Percentiles rank a stretch among this genome's conserved stretches.
Conservation (phyloP, 2,797 vertebrate species). For the Lutjanus argentimaculatus region DNA sequence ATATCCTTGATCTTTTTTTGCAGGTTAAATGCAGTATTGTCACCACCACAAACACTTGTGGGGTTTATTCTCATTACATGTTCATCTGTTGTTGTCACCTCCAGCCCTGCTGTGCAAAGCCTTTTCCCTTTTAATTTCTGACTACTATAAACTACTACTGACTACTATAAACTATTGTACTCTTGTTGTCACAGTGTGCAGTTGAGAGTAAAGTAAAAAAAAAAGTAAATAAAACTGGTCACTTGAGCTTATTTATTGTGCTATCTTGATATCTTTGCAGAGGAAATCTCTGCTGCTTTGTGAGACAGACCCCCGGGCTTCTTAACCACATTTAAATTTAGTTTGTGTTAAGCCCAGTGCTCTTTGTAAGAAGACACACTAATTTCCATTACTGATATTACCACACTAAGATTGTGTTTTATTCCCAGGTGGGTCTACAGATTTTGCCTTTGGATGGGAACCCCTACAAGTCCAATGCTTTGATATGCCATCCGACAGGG, state of each 20-base stretch:
- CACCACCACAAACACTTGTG: too few species aligned
- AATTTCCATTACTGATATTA: conserved; percentile 9
- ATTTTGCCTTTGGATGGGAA: conserved; percentile 95
- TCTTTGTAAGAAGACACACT: neutral
- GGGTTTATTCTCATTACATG: too few species aligned
- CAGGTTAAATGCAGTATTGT: too few species aligned
- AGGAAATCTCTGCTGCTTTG: neutral
- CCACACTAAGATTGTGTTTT: conserved; percentile 7
- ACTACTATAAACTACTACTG: too few species aligned
- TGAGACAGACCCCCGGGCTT: neutral
- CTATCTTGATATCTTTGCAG: neutral
- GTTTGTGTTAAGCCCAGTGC: neutral
- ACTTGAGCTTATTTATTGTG: neutral
- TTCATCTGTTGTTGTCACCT: too few species aligned
- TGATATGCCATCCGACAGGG: conserved; percentile 90
- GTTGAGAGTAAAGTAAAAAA: neutral
- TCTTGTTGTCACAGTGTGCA: neutral
- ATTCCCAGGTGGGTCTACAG: conserved; percentile 92
- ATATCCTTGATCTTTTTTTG: too few species aligned
- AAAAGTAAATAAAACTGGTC: too few species aligned
- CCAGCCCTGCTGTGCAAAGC: too few species aligned
- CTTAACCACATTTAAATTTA: neutral
- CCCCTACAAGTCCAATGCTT: conserved; percentile 90
- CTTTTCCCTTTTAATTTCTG: too few species aligned
- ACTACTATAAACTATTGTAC: too few species aligned